Base-by-base conservation (phyloP, 2,113 vertebrate genomes). In the Heterochromis multidens region DNA sequence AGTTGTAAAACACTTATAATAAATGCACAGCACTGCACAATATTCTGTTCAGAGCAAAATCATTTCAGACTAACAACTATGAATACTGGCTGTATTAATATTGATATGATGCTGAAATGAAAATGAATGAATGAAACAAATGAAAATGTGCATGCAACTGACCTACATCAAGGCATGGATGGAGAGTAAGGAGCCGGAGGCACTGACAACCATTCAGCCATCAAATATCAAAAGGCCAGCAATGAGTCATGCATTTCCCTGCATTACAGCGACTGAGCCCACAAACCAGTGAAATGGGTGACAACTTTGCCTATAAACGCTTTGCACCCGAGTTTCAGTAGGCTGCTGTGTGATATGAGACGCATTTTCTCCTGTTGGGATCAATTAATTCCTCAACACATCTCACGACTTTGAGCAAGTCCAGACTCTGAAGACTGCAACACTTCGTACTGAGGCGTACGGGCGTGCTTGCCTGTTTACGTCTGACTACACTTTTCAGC, bases 151-250 rank as follows among this genome's bases (percentile, higher is more conserved):
- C 60, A 74, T 27, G 83, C 56, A 37, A 74, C 78, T 94, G 94
- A 94, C 93, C 94, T 90, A 93, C 83, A 91, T 91, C 21, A 37
- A 56, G 46, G 85, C 83, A 12, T 33, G 82, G 63, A 86, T 81
- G 90, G 77, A 79, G 82, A 86, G 88, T 29, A 86, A 83, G 89
- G 83, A 88, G 90, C 91, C 86, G 0, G 49, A 88, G 88, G 93
- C 87, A 35, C 70, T 46, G 87, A 90, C 89, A 88, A 40, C 78
- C 88, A 86, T 77, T 86, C 91, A 91, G 92, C 93, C 91, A 78
- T 93, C 91, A 91, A 62, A 82, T 86, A 89, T 89, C 88, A 83
- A 92, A 90, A 83, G 86, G 85, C 82, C 88, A 89, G 80, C 83
- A 79, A 40, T 87, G 91, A 91, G 92, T 79, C 87, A 91, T 76